Evolutionary conservation across 37 sponge, comb jelly and placozoan species (phyloP).

Genomic region (Haliclona indistincta): DNA sequence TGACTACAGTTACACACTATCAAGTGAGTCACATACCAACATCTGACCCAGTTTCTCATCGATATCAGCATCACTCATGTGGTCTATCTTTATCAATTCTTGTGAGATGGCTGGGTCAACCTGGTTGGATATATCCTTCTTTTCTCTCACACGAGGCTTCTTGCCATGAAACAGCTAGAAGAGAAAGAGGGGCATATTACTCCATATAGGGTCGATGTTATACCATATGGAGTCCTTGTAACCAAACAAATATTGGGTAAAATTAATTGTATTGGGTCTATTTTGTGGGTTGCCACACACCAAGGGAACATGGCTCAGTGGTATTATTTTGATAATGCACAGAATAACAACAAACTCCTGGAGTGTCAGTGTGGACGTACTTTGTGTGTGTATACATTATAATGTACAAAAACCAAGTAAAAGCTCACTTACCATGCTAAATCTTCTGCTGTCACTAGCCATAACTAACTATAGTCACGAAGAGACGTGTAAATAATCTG

Average conservation of each 20-base stretch:
- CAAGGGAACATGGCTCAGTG: no score
- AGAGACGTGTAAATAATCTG: no score
- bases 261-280: no score
- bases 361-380: neutral
- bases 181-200: neutral
- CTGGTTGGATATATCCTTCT: neutral
- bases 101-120: neutral
- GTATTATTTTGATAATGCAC: no score
- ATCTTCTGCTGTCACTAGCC: conserved; percentile 8
- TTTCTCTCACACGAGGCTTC: conserved; percentile 15
- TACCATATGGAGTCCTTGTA: no score
- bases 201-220: no score
- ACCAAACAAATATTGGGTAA: no score
- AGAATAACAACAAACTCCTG: neutral
- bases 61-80: conserved; percentile 48
- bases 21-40: conserved; percentile 50
- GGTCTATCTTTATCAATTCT: conserved; percentile 20
- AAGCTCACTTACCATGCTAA: conserved; percentile 2
- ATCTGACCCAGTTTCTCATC: conserved; percentile 55
- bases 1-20: conserved; percentile 2
- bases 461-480: neutral
- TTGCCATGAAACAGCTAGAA: neutral
- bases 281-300: no score
- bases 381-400: neutral
- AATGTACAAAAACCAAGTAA: neutral